Conservation (phyloP, 2,888 invertebrate species). For the Baronia brevicornis region DNA sequence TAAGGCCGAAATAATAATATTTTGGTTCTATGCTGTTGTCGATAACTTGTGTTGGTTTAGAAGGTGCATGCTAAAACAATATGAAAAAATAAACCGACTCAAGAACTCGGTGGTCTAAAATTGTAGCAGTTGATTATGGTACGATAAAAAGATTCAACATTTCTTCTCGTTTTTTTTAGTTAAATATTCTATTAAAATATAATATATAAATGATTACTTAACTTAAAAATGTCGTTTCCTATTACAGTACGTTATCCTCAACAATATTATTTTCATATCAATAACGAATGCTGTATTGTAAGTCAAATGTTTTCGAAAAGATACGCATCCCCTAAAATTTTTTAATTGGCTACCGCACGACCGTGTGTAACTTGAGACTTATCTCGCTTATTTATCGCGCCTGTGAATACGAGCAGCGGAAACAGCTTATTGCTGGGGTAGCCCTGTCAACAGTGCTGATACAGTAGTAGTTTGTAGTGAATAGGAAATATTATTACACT, state of each 20-base stretch:
- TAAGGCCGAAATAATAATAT: no score
- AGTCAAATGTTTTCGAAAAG: neutral
- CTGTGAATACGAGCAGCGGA: conserved; percentile 17
- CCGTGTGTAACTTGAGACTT: conserved; percentile 24
- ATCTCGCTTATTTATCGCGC: conserved; percentile 23
- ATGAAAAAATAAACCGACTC: no score
- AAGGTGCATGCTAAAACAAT: no score
- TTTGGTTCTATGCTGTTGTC: no score
- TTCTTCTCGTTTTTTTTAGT: no score
- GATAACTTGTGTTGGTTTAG: no score
- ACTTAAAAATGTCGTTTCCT: neutral
- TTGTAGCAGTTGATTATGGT: no score
- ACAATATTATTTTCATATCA: neutral
- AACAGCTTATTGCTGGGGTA: conserved; percentile 21
- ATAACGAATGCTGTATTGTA: neutral
- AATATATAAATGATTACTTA: no score
- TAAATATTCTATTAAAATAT: no score
- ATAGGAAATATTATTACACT: no score
- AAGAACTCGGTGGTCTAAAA: no score
- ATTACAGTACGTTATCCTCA: neutral
- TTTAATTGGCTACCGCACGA: conserved; percentile 22
- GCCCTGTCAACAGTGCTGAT: conserved; percentile 16
- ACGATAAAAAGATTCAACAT: no score
- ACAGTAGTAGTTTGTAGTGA: conserved; percentile 13
- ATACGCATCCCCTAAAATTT: conserved; percentile 8